Evolutionary conservation across 2,888 invertebrate genomes (phyloP).

Genomic region (Calephelis perditalis): DNA sequence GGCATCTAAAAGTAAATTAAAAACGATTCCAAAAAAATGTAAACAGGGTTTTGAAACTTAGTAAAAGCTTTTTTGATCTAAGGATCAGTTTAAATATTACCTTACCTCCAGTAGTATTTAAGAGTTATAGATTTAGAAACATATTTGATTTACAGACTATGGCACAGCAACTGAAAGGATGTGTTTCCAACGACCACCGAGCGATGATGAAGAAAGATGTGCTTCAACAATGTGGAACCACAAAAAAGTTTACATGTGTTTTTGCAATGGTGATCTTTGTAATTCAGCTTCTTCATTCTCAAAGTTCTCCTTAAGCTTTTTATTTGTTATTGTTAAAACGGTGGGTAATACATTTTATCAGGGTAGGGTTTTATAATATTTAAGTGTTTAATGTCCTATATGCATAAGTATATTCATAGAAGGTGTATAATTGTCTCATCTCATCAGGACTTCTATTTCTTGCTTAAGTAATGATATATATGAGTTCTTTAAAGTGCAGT

Average conservation of each 20-base stretch:
- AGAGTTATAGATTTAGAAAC: neutral
- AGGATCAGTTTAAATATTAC: too few species aligned
- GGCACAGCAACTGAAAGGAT: conserved; percentile 92
- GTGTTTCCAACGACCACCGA: conserved; percentile 92
- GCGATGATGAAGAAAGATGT: conserved; percentile 93
- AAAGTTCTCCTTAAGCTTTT: conserved; percentile 34
- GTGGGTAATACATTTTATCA: conserved; percentile 32
- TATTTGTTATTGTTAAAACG: conserved; percentile 37
- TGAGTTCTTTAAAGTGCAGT: neutral
- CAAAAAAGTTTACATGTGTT: conserved; percentile 92
- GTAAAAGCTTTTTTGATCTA: too few species aligned
- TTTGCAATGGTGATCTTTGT: conserved; percentile 93
- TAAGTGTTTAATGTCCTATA: neutral
- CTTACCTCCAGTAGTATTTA: too few species aligned
- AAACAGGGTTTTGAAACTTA: neutral
- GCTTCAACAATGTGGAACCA: conserved; percentile 90
- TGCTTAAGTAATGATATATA: neutral
- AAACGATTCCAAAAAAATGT: too few species aligned
- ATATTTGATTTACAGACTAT: conserved; percentile 80
- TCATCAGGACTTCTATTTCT: neutral
- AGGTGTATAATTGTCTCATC: too few species aligned
- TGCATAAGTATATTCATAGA: too few species aligned
- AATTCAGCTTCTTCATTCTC: conserved; percentile 68
- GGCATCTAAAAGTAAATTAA: too few species aligned
- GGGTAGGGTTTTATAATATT: conserved; percentile 12